These are phyloP conservation scores for Rhamnusium bicolor DNA, from an alignment of 2,888 invertebrate species.

Conservation along the genomic window DNA sequence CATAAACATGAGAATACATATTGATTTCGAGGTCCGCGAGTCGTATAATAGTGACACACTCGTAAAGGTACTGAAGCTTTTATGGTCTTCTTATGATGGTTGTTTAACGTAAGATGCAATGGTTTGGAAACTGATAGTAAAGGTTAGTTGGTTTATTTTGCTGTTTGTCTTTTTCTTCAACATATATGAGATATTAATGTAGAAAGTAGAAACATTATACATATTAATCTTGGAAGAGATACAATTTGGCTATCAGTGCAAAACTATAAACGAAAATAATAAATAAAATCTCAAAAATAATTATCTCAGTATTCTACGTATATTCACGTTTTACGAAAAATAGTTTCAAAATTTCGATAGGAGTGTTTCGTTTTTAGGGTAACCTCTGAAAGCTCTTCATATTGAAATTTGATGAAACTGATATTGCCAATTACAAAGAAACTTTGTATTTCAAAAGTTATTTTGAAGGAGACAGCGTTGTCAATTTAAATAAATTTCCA, in stretches of 20 bases:
- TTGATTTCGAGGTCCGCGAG: slow-evolving; percentile 19
- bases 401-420: no score
- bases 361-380: no score
- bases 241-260: neutral
- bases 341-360: no score
- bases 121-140: slow-evolving; percentile 1
- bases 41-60: slow-evolving; percentile 16
- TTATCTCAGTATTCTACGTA: no score
- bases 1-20: slow-evolving; percentile 27
- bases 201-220: neutral
- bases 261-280: neutral
- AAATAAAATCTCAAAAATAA: no score
- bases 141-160: slow-evolving; percentile 4
- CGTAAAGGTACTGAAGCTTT: slow-evolving; percentile 27
- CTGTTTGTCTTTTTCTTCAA: neutral
- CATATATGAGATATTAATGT: neutral
- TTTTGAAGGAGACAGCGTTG: no score
- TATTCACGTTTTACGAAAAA: no score
- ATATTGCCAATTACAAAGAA: no score
- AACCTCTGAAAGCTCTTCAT: no score
- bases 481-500: no score
- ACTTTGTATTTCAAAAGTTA: no score
- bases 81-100: slow-evolving; percentile 9
- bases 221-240: neutral
- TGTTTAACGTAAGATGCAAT: slow-evolving; percentile 14